Conservation (phyloP, 2,113 vertebrate genomes). For the Phalacrocorax carbo region DNA sequence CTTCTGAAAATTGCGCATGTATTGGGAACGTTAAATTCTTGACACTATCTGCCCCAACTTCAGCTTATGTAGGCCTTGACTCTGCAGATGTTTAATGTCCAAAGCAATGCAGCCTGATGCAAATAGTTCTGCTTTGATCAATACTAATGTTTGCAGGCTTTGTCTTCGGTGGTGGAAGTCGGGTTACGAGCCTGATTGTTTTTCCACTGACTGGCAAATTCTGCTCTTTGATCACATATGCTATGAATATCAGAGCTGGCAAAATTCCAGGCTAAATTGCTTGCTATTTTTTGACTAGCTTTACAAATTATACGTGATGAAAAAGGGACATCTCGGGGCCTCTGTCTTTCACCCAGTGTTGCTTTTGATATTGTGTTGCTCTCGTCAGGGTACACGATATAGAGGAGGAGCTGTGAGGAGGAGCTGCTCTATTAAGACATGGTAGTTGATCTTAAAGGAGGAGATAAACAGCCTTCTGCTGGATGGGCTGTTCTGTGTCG, state of each 20-base stretch:
- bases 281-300: background rate
- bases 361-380: background rate
- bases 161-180: background rate
- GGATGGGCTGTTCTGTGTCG: background rate
- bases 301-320: conserved; percentile 5
- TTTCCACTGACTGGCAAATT: conserved; percentile 17
- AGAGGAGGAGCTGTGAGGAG: background rate
- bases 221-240: conserved; percentile 9
- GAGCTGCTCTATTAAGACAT: background rate
- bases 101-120: background rate
- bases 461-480: background rate
- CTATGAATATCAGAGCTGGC: background rate
- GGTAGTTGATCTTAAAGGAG: background rate
- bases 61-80: background rate
- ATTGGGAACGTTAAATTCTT: background rate
- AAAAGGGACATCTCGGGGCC: background rate
- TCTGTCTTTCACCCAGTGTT: background rate
- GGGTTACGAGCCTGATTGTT: background rate
- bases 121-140: background rate
- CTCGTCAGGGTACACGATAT: background rate
- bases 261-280: background rate
- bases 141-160: background rate
- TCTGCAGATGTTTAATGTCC: background rate
- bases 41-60: background rate
- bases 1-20: background rate